Conservation (phyloP, 2,888 invertebrate species). For the Eupeodes luniger region DNA sequence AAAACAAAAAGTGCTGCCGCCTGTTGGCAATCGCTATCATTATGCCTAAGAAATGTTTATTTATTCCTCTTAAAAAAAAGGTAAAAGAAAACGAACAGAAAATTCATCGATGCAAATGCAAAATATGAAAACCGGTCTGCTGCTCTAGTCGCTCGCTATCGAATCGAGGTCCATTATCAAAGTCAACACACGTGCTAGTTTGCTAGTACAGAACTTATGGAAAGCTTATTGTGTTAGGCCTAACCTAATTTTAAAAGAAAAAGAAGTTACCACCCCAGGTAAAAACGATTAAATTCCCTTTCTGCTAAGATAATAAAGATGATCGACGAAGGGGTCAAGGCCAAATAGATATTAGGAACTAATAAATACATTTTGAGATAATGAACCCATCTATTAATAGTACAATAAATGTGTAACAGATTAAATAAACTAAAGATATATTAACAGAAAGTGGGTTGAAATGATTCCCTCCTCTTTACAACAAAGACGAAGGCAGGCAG, state of each 20-base stretch:
- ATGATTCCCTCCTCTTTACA: constrained; percentile 47
- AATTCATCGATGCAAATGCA: constrained; percentile 74
- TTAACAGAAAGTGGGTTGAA: constrained; percentile 23
- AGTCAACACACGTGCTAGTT: constrained; percentile 46
- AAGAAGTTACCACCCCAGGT: constrained; percentile 1
- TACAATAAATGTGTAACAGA: constrained; percentile 56
- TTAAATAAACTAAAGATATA: constrained; percentile 31
- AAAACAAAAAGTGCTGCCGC: constrained; percentile 75
- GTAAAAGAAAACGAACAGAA: constrained; percentile 60
- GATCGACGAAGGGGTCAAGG: constrained; percentile 41
- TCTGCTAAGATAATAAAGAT: background rate
- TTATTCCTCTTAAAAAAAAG: constrained; percentile 38
- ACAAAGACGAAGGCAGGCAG: constrained; percentile 33
- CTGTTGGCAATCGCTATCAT: constrained; percentile 57
- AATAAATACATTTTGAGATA: background rate
- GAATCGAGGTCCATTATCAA: constrained; percentile 39
- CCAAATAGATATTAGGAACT: constrained; percentile 14
- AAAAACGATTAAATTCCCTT: constrained; percentile 23
- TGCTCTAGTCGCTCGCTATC: constrained; percentile 14
- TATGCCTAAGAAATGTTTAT: constrained; percentile 38
- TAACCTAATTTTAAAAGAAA: background rate
- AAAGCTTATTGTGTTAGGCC: background rate
- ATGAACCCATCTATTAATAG: constrained; percentile 28
- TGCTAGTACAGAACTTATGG: background rate
- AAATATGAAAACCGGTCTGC: constrained; percentile 69